These are phyloP conservation scores for Drosophila borborema DNA, from an alignment of 2,888 invertebrate genomes.

Conservation along the genomic window DNA sequence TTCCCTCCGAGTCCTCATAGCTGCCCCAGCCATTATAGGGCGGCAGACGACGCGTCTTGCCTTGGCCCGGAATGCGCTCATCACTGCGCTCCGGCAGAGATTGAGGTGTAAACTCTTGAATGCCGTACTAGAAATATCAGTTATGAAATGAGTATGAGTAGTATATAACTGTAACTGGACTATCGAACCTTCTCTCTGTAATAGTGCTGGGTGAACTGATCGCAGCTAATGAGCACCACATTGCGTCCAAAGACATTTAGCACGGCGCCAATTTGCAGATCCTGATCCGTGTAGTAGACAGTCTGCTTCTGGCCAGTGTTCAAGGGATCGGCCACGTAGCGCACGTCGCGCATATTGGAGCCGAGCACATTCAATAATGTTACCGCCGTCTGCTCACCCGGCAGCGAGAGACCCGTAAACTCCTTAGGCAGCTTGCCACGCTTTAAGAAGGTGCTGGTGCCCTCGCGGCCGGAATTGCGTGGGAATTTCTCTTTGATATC, in stretches of 20 bases:
- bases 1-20: conserved; percentile 95
- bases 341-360: conserved; percentile 86
- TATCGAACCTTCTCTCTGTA: conserved; percentile 88
- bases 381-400: conserved; percentile 86
- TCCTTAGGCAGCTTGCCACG: conserved; percentile 91
- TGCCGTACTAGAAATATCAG: conserved; percentile 76
- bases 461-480: conserved; percentile 90
- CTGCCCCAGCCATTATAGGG: conserved; percentile 97
- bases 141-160: not conserved
- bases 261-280: conserved; percentile 92
- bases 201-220: conserved; percentile 93
- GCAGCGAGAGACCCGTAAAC: conserved; percentile 81
- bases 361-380: conserved; percentile 89
- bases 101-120: conserved; percentile 82
- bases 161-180: not conserved
- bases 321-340: conserved; percentile 87
- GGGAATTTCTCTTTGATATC: conserved; percentile 92
- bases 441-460: conserved; percentile 90
- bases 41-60: conserved; percentile 86
- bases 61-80: conserved; percentile 53
- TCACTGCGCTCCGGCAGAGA: conserved; percentile 71
- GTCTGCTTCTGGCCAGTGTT: conserved; percentile 86
- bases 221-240: conserved; percentile 93
- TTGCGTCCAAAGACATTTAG: conserved; percentile 93
- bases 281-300: conserved; percentile 85